Evolutionary conservation across 30 jellyfish, hydroid and myxozoan genomes (phyloP).

Genomic region (Chironex yamaguchii): DNA sequence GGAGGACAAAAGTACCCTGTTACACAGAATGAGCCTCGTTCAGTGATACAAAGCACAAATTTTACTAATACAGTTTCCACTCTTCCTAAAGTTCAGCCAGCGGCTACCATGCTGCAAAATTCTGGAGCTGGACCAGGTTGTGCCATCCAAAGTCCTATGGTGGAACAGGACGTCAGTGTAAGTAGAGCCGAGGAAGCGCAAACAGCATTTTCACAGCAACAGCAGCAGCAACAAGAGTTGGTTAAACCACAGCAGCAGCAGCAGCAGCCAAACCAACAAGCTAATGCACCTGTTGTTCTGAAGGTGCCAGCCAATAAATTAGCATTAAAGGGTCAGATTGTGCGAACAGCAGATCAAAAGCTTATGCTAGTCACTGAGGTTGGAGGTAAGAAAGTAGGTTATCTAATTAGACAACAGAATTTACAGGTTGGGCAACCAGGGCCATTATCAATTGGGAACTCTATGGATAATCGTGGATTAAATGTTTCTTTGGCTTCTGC

Average conservation of each 20-base stretch:
- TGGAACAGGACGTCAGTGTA: neutral
- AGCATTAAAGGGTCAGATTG: constrained; percentile 85
- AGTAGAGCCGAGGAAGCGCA: neutral
- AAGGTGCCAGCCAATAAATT: neutral
- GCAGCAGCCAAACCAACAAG: neutral
- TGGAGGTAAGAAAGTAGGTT: constrained; percentile 94
- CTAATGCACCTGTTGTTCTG: neutral
- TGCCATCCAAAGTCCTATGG: neutral
- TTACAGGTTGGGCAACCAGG: neutral
- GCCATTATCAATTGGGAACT: neutral
- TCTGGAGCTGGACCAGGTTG: no score
- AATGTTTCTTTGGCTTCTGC: no score
- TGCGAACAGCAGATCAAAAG: constrained; percentile 91
- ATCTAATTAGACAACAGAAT: constrained; percentile 75
- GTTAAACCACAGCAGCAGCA: neutral
- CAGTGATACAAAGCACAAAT: neutral
- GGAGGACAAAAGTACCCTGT: constrained; percentile 53
- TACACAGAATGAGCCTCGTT: neutral
- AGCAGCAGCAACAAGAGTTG: neutral
- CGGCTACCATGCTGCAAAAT: neutral
- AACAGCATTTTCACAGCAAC: neutral
- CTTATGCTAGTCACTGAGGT: constrained; percentile 96
- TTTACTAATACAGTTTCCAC: neutral
- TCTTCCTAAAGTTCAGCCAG: no score
- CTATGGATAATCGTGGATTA: no score